A percentile compares a stretch with the other conserved stretches of the same genome.
Evolutionary conservation across 2,113 vertebrate species (phyloP).

Genomic region (Lepidothrix coronata): DNA sequence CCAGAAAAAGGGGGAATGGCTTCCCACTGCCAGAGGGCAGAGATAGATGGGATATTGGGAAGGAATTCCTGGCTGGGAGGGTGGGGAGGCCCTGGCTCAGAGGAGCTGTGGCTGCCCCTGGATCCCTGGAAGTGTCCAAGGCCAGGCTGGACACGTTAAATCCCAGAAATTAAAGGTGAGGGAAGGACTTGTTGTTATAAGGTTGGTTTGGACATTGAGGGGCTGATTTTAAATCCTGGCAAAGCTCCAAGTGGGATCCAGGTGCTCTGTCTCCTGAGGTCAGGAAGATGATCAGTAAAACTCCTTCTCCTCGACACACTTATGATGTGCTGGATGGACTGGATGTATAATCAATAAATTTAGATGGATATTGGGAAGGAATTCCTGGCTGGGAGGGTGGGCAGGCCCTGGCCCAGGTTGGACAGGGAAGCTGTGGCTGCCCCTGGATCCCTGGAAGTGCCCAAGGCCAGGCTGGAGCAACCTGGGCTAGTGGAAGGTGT

Average conservation of each 20-base stretch:
- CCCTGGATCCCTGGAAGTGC: not conserved
- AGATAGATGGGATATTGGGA: not conserved
- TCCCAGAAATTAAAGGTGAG: too few species aligned
- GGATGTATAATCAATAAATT: too few species aligned
- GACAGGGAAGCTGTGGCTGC: not conserved
- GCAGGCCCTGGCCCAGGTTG: not conserved
- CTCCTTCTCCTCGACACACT: too few species aligned
- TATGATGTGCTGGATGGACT: too few species aligned
- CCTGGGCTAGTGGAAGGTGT: not conserved
- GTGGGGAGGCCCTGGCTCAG: not conserved
- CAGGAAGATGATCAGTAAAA: too few species aligned
- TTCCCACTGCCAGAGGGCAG: not conserved
- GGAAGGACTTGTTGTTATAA: too few species aligned
- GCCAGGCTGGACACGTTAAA: not conserved
- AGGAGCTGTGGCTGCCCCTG: not conserved
- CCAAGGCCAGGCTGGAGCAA: not conserved
- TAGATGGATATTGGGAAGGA: too few species aligned
- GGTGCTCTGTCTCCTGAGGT: too few species aligned
- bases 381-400: too few species aligned
- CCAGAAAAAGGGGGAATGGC: not conserved
- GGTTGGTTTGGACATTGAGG: too few species aligned
- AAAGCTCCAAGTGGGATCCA: too few species aligned
- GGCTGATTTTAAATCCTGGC: too few species aligned
- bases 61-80: not conserved
- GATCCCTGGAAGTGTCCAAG: not conserved